Evolutionary conservation across 2,888 invertebrate genomes (phyloP).

Genomic region (Drosophila robusta): DNA sequence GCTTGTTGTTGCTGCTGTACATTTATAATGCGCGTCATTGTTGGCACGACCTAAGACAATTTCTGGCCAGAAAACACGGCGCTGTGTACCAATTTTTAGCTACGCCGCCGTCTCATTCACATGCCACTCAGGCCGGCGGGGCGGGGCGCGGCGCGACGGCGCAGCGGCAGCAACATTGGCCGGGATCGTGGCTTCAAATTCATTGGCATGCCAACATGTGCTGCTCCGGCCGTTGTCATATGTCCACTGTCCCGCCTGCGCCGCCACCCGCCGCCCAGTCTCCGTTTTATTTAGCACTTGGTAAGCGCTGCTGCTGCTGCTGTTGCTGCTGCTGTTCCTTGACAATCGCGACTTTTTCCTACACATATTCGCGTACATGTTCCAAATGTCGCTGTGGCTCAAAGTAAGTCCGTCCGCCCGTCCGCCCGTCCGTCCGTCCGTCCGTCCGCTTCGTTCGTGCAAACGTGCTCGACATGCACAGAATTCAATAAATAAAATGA

Average conservation of each 20-base stretch:
- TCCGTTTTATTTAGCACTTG: conserved; percentile 68
- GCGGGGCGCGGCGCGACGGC: neutral
- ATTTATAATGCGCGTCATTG: conserved; percentile 70
- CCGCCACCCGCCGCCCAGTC: neutral
- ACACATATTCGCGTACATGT: conserved; percentile 59
- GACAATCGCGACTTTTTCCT: conserved; percentile 53
- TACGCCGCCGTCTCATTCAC: conserved; percentile 68
- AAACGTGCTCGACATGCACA: conserved; percentile 78
- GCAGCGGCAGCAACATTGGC: conserved; percentile 18
- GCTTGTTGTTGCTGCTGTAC: conserved; percentile 28
- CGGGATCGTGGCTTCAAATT: conserved; percentile 57
- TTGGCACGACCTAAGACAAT: conserved; percentile 78
- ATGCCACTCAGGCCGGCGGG: conserved; percentile 69
- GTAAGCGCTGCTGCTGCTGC: conserved; percentile 18
- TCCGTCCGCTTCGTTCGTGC: conserved; percentile 66
- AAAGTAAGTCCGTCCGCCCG: conserved; percentile 25
- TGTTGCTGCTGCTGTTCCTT: conserved; percentile 29
- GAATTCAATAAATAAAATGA: conserved; percentile 78
- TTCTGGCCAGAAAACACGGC: conserved; percentile 55
- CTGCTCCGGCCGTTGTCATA: conserved; percentile 57
- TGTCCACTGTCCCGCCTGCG: conserved; percentile 19
- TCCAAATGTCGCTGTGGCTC: conserved; percentile 57
- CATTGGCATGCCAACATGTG: conserved; percentile 72
- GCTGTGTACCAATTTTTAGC: conserved; percentile 56
- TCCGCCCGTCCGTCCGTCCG: conserved; percentile 15